Evolutionary conservation across 2,888 invertebrate species (phyloP).

Genomic region (Orthosia incerta): DNA sequence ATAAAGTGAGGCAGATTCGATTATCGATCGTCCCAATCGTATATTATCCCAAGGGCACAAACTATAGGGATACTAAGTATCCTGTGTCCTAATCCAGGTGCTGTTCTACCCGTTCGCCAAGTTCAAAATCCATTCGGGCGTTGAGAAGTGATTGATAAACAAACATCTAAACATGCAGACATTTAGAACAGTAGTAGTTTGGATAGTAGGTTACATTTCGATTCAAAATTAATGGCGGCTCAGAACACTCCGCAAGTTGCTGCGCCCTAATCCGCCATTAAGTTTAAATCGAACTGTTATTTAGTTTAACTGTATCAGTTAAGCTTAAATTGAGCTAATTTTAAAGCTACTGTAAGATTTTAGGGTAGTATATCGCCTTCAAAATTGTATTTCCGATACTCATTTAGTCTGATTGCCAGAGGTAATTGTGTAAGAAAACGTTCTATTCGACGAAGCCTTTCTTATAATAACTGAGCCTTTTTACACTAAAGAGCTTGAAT

Average conservation of each 20-base stretch:
- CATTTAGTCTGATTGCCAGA: conserved; percentile 23
- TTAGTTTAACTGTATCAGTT: neutral
- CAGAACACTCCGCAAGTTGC: too few relatives aligned
- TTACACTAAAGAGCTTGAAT: neutral
- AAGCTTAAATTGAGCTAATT: neutral
- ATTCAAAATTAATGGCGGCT: too few relatives aligned
- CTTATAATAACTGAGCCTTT: conserved; percentile 3
- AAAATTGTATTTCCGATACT: conserved; percentile 54
- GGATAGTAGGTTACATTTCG: neutral
- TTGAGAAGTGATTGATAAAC: neutral
- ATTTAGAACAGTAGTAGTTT: neutral
- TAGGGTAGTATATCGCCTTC: conserved; percentile 4
- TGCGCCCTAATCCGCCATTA: too few relatives aligned
- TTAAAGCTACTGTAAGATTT: neutral
- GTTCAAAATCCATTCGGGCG: neutral
- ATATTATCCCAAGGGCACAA: neutral
- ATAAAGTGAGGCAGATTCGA: neutral
- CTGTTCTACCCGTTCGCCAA: neutral
- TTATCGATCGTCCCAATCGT: too few relatives aligned
- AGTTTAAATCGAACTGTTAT: neutral
- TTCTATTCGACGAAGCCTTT: conserved; percentile 8
- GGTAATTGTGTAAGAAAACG: conserved; percentile 19
- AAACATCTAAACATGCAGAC: neutral
- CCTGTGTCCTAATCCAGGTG: neutral
- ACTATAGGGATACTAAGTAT: neutral